These are phyloP conservation scores for Mythimna pallens DNA, from an alignment of 2,888 invertebrate genomes.

Conservation along the genomic window DNA sequence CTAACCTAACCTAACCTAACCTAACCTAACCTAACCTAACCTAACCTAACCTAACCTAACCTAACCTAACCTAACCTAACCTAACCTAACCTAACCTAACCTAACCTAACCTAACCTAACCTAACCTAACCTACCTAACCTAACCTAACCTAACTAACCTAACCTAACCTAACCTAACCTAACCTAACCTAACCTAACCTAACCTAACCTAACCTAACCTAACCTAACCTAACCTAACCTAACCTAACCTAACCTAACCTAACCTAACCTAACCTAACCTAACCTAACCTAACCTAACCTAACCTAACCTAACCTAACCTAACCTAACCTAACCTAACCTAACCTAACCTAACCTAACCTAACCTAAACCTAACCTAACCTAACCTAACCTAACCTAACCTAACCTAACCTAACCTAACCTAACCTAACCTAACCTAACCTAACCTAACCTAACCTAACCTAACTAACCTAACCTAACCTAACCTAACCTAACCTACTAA, in stretches of 20 bases:
- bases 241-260: conserved; percentile 36
- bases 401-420: conserved; percentile 26
- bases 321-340: conserved; percentile 56
- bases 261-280: conserved; percentile 50
- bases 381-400: conserved; percentile 7
- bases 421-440: conserved; percentile 62
- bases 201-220: conserved; percentile 56
- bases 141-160: no score
- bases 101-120: conserved; percentile 44
- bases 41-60: no score
- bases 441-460: conserved; percentile 63
- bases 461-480: conserved; percentile 50
- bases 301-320: conserved; percentile 28
- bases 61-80: conserved; percentile 20
- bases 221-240: conserved; percentile 21
- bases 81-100: conserved; percentile 61
- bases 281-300: conserved; percentile 46
- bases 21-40: no score
- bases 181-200: conserved; percentile 41
- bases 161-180: no score
- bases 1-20: no score
- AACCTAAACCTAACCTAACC: conserved; percentile 61
- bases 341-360: conserved; percentile 51
- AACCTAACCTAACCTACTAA: no score
- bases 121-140: conserved; percentile 17